phyloP scores from a whole-genome alignment of 1,140 invertebrate genomes.

The Eueides isabella region DNA sequence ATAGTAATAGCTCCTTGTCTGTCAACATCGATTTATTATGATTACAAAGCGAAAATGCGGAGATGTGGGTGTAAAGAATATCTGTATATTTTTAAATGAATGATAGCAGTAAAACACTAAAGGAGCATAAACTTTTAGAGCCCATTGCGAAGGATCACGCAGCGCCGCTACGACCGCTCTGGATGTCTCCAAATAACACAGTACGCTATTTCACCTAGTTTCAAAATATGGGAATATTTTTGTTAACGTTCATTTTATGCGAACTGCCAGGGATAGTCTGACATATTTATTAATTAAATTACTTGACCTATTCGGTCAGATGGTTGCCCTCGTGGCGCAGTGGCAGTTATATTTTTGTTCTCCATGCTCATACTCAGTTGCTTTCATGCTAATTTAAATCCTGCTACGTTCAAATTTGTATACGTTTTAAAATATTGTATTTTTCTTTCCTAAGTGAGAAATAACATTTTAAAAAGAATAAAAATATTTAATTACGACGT shows the following conservation, averaged over 20 bases:
- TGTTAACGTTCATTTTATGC: not conserved
- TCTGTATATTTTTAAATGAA: slow-evolving; percentile 8
- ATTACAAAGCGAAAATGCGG: not conserved
- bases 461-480: too few species aligned
- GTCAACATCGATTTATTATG: slow-evolving; percentile 6
- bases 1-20: not conserved
- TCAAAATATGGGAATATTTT: not conserved
- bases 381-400: too few species aligned
- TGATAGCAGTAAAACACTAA: not conserved
- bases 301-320: too few species aligned
- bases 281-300: too few species aligned
- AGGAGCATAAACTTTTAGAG: not conserved
- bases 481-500: too few species aligned
- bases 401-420: too few species aligned
- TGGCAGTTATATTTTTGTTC: too few species aligned
- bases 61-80: not conserved
- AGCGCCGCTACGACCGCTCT: not conserved
- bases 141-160: not conserved
- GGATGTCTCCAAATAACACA: not conserved
- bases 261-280: too few species aligned
- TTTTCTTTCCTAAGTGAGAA: too few species aligned
- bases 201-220: not conserved
- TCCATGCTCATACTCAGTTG: too few species aligned
- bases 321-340: too few species aligned
- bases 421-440: too few species aligned